Conservation (phyloP, 2,888 invertebrate species). For the Andrena trimmerana region DNA sequence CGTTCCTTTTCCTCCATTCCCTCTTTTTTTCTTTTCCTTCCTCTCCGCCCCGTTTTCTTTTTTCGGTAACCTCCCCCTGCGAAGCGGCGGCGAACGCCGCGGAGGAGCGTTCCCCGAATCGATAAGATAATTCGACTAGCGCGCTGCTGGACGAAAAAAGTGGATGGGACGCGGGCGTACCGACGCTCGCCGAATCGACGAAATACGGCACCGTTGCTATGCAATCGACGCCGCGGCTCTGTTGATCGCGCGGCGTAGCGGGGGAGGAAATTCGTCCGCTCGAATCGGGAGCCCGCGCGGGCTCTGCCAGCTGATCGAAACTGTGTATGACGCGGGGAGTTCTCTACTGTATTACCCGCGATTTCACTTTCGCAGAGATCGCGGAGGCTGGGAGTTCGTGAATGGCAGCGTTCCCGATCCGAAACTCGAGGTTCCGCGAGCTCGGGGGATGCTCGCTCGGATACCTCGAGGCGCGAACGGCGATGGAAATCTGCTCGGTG, state of each 20-base stretch:
- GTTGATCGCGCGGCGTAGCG: neutral
- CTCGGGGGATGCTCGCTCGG: neutral
- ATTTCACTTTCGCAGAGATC: too few species aligned
- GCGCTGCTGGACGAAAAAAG: constrained; percentile 48
- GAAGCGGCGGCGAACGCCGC: neutral
- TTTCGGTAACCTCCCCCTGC: too few species aligned
- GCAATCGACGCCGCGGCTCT: constrained; percentile 36
- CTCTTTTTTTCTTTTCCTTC: neutral
- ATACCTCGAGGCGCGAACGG: neutral
- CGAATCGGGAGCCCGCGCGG: too few species aligned
- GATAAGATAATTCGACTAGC: constrained; percentile 64
- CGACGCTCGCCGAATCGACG: constrained; percentile 48
- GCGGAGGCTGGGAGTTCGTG: too few species aligned
- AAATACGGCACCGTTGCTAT: constrained; percentile 65
- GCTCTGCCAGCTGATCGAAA: too few species aligned
- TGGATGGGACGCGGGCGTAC: constrained; percentile 13
- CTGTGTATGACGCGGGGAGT: too few species aligned
- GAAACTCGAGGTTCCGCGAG: neutral
- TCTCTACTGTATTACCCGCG: too few species aligned
- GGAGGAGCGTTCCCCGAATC: constrained; percentile 51
- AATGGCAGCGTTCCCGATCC: neutral
- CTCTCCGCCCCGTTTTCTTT: neutral
- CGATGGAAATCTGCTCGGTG: constrained; percentile 29
- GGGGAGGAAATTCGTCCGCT: too few species aligned
- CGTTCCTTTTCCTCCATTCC: neutral